Conservation (phyloP, 2,797 vertebrate species). For the Pogonophryne albipinna region DNA sequence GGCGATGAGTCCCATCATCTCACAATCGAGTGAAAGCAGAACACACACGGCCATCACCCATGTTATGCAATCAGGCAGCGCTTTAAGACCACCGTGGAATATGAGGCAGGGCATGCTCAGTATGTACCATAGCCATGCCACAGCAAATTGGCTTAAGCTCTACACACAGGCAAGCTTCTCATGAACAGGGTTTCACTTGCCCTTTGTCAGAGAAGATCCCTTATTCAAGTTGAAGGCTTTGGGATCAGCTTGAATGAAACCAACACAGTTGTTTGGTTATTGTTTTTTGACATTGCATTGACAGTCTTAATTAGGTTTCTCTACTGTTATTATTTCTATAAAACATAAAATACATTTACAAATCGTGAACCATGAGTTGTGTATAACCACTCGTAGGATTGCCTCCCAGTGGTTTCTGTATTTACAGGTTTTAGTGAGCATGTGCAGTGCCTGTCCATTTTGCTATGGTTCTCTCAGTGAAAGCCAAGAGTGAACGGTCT, state of each 20-base stretch:
- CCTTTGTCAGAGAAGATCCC: constrained; percentile 71
- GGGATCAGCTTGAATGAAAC: constrained; percentile 72
- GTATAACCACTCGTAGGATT: constrained; percentile 1
- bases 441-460: constrained; percentile 65
- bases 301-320: constrained; percentile 1
- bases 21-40: constrained; percentile 71
- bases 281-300: constrained; percentile 21
- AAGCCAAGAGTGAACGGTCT: constrained; percentile 75
- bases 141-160: constrained; percentile 84
- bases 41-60: constrained; percentile 76
- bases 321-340: neutral
- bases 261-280: constrained; percentile 52
- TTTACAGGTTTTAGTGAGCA: constrained; percentile 48
- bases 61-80: constrained; percentile 82
- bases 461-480: constrained; percentile 62
- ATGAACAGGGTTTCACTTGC: constrained; percentile 75
- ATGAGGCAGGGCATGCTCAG: constrained; percentile 81
- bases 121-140: constrained; percentile 76
- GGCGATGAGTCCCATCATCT: constrained; percentile 71
- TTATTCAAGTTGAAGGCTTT: constrained; percentile 68
- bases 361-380: neutral
- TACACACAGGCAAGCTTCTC: constrained; percentile 74
- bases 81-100: constrained; percentile 76
- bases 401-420: constrained; percentile 18
- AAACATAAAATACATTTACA: rapidly evolving